These are phyloP conservation scores for Bubo blakistoni DNA, from an alignment of 2,113 vertebrate genomes.

Conservation along the genomic window DNA sequence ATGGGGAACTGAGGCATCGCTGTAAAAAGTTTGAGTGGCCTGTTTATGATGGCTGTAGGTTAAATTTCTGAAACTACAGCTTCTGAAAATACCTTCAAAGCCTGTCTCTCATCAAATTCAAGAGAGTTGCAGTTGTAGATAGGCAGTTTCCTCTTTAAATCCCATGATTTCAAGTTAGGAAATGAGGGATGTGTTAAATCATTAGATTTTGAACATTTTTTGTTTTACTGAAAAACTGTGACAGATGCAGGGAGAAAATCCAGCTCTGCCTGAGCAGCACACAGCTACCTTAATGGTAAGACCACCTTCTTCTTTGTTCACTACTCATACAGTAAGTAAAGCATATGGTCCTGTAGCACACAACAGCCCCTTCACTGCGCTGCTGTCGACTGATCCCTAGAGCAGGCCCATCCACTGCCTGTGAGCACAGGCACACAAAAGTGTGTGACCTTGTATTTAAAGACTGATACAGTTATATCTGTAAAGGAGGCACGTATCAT, in stretches of 20 bases:
- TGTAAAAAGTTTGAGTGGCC: neutral
- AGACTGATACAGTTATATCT: neutral
- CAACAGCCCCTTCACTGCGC: accelerated
- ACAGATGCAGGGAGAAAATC: neutral
- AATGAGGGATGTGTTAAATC: neutral
- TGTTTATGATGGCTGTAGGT: neutral
- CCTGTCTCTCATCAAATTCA: neutral
- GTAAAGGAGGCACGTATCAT: neutral
- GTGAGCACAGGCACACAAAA: neutral
- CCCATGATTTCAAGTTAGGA: neutral
- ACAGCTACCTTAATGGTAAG: neutral
- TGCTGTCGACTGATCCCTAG: accelerated
- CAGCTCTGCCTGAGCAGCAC: neutral
- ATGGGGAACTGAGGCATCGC: neutral
- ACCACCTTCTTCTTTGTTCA: accelerated
- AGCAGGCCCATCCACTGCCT: neutral
- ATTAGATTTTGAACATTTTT: neutral
- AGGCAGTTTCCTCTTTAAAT: neutral
- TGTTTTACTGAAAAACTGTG: neutral
- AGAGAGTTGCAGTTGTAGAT: neutral
- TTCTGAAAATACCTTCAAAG: neutral
- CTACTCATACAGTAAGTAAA: accelerated
- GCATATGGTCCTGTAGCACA: accelerated
- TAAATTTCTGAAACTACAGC: neutral
- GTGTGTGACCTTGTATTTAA: neutral